These are phyloP conservation scores for Drosophila kambysellisi DNA, from an alignment of 2,888 invertebrate species.

Conservation along the genomic window DNA sequence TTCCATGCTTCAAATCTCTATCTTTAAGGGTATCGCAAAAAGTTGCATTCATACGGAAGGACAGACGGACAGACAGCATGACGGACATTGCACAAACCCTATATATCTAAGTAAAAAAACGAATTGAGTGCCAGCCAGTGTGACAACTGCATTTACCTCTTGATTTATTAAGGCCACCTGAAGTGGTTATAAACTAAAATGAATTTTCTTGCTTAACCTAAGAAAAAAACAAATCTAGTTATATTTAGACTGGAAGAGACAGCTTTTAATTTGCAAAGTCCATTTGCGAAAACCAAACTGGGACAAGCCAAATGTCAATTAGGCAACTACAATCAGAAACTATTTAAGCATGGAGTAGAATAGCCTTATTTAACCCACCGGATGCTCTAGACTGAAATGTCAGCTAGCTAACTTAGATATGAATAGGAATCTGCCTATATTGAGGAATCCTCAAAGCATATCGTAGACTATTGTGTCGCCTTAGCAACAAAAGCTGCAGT, in stretches of 20 bases:
- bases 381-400: neutral
- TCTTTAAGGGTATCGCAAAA: too few species aligned
- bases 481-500: neutral
- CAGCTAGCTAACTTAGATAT: neutral
- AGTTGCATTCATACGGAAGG: too few species aligned
- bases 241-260: neutral
- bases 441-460: neutral
- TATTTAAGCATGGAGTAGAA: neutral
- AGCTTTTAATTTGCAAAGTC: neutral
- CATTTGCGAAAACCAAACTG: neutral
- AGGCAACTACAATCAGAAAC: neutral
- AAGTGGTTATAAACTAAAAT: neutral
- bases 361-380: neutral
- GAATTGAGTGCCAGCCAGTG: conserved; percentile 8
- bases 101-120: too few species aligned
- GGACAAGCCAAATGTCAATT: neutral
- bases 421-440: neutral
- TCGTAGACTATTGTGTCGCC: neutral
- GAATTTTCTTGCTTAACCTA: neutral
- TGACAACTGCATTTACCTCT: conserved; percentile 1
- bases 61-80: too few species aligned
- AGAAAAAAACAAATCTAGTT: neutral
- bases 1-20: too few species aligned
- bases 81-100: too few species aligned
- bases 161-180: neutral